Base-by-base conservation (phyloP, 2,888 invertebrate genomes). In the Vanessa cardui region DNA sequence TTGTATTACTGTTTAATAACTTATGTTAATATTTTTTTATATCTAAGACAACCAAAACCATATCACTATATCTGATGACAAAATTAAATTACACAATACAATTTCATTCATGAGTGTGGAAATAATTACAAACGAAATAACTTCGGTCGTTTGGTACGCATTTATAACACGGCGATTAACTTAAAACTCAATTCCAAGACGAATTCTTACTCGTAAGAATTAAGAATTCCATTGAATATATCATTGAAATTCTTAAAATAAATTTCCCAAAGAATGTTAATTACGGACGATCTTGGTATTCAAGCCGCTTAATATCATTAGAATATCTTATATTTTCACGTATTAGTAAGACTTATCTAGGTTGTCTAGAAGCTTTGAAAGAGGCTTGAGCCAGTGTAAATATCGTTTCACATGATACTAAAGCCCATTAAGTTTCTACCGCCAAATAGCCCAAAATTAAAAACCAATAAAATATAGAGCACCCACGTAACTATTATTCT, bases 191-290 rank as follows among this genome's bases (percentile, higher is more conserved):
- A 64, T 70, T 64, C 62, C 33, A 62, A 39, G 59, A 62, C 0
- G 16, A 54, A 54, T 54, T 54, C 26, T 6, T 16, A 31, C 45
- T 64, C 26, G 66, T 50, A 39, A 39, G 39, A 39, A 39, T 39
- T 39, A 39, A 39, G 39, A 39, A 39, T 39, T 39, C 39, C 39
- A 39, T 12, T 39, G 12, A 39, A 56, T 44, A 60, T 56, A 62
- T 66, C 64, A 62, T 65, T 54, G 63, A 47, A 71, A 71, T 71
- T 65, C 70, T 60, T 62, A 59, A 65, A 70, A 65, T 70, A 64
- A 68, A 62, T 66, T 50, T 56, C 60, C 68, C 39, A 26, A 62
- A 64, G 68, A 65, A 68, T 71, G 58, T 62, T 65, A 62, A 68
- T 54, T 59, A 56, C 31, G 15, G 46, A 62, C 64, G 65, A 49